phyloP scores from a whole-genome alignment of 2,113 vertebrate species.

The Xenopus borealis region DNA sequence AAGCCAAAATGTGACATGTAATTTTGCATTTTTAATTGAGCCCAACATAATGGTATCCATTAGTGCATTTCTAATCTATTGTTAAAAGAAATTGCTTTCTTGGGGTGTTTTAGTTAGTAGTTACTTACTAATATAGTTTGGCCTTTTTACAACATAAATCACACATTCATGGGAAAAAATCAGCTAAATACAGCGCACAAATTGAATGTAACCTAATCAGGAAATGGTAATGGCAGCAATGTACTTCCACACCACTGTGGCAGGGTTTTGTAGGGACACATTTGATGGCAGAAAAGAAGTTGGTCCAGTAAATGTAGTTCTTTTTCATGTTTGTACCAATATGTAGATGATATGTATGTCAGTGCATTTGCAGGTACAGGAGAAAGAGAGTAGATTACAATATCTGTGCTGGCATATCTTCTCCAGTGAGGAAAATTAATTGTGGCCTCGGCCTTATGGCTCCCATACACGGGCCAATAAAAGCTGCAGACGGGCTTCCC shows the following conservation, averaged over 20 bases:
- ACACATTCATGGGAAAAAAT: slow-evolving; percentile 23
- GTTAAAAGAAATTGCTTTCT: slow-evolving; percentile 13
- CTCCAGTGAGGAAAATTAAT: no score
- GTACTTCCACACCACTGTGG: background rate
- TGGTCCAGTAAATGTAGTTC: no score
- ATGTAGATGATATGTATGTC: no score
- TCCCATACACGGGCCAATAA: no score
- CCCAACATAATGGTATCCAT: slow-evolving; percentile 16
- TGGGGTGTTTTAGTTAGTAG: slow-evolving; percentile 2
- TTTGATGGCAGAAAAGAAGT: no score
- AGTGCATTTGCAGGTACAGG: no score
- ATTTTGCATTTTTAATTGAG: slow-evolving; percentile 10
- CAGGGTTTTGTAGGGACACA: no score
- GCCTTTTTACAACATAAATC: slow-evolving; percentile 53
- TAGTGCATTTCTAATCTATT: slow-evolving; percentile 19
- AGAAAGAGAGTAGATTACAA: no score
- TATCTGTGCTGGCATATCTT: no score
- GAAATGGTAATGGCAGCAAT: background rate
- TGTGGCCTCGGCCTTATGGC: no score
- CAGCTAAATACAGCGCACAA: background rate
- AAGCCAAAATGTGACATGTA: slow-evolving; percentile 27
- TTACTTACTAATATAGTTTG: background rate
- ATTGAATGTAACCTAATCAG: background rate
- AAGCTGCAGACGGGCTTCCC: no score
- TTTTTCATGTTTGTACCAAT: no score